Conservation (phyloP, 2,113 vertebrate genomes). For the Mobula hypostoma region DNA sequence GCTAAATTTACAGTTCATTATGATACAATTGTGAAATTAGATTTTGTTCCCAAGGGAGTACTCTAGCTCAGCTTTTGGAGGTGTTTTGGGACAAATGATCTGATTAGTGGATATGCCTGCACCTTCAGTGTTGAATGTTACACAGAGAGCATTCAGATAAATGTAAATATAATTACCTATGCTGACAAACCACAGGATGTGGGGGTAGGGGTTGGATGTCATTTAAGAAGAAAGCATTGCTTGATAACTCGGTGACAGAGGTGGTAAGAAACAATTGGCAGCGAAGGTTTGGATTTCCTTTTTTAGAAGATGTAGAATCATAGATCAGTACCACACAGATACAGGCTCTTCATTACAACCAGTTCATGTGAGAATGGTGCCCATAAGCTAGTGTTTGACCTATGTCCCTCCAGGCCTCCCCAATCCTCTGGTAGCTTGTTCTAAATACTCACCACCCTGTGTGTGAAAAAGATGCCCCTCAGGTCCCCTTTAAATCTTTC, state of each 20-base stretch:
- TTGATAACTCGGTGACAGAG: background rate
- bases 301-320: too few species aligned
- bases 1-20: background rate
- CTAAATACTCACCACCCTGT: too few species aligned
- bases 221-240: background rate
- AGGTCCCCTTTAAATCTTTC: too few species aligned
- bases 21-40: background rate
- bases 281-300: background rate
- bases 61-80: background rate
- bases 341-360: too few species aligned
- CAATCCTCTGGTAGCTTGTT: too few species aligned
- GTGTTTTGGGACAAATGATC: background rate
- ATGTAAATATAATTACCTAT: background rate
- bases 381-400: too few species aligned
- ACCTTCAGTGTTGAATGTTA: background rate
- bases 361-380: too few species aligned
- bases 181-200: too few species aligned
- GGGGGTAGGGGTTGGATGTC: too few species aligned
- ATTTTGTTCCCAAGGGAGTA: background rate
- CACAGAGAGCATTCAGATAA: background rate
- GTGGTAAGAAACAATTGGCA: background rate
- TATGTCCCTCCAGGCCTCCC: too few species aligned
- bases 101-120: background rate
- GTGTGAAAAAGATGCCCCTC: too few species aligned
- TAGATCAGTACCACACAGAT: too few species aligned